Base-by-base conservation (phyloP, 1,140 invertebrate genomes). In the Penaeus vannamei region DNA sequence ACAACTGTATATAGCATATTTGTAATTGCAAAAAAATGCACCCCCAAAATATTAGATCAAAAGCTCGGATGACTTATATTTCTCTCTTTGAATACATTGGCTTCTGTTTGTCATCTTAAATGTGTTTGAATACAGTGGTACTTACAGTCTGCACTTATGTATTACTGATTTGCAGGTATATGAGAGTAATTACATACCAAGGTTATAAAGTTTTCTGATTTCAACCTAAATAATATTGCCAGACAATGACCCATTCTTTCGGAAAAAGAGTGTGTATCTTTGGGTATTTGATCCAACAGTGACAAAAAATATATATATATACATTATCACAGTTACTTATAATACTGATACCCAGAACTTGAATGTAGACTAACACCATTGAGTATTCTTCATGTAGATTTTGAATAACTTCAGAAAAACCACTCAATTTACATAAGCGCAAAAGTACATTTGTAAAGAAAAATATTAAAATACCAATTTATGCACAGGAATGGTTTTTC, bases 401-500 rank as follows among this genome's bases (percentile, higher is more conserved):
- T 60, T 26, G 83, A 81, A 66, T 87, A 76, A 88, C 86, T 88
- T 88, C 86, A 88, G 86, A 88, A 88, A 88, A 88, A 88, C 86
- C 86, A 88, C 80, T 66, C 76, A 79, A 59, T 76, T 59, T 85
- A 46, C 83, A 83, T 77, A 59, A 88, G 86, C 86, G 86, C 86
- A 88, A 88, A 88, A 88, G 64, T 82, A 79, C 29, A 82, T 82
- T 61, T 81, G 64, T 36, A 83, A 84, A 36, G 69, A 36, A 66
- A 32, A 29, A 72, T 29, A 53, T 87, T 66, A 82, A 82, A 72
- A 60, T 87, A 82, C 29, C 79, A 84, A 88, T 83, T 64, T 84
- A 84, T 83, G 86, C 86, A 88, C 86, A 88, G 80, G 86, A 88
- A 83, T 88, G 86, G 86, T 88, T 88, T 88, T 88, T 88, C 86